Conservation (phyloP, 1,140 invertebrate species). For the Paracyclopina nana region DNA sequence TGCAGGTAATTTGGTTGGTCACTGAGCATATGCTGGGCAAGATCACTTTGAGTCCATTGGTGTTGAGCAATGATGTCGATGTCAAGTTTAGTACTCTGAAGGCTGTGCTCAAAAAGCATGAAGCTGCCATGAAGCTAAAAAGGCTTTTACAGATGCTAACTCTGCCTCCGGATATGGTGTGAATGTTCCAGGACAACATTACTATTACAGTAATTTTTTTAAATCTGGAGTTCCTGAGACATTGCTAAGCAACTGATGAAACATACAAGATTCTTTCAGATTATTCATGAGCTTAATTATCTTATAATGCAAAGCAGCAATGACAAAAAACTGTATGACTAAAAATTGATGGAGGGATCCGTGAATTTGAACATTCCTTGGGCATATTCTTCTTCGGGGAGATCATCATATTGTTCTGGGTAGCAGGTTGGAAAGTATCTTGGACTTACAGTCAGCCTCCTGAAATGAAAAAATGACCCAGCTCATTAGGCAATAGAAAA, state of each 20-base stretch:
- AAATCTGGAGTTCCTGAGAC: constrained; percentile 59
- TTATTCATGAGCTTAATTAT: too few relatives aligned
- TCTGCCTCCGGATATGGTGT: constrained; percentile 54
- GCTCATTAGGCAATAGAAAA: too few relatives aligned
- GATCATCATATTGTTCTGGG: constrained; percentile 1
- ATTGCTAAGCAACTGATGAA: constrained; percentile 27
- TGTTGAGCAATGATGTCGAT: constrained; percentile 38
- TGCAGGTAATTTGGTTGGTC: constrained; percentile 47
- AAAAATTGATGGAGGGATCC: background rate
- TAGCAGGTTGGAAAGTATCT: constrained; percentile 1
- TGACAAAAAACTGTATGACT: too few relatives aligned
- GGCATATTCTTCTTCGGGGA: background rate
- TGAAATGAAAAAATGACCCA: too few relatives aligned
- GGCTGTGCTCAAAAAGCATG: constrained; percentile 47
- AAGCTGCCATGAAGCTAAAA: constrained; percentile 40
- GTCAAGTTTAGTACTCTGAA: too few relatives aligned
- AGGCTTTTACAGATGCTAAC: constrained; percentile 68
- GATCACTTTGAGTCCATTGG: constrained; percentile 52
- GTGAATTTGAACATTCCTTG: background rate
- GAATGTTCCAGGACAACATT: constrained; percentile 75
- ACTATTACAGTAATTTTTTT: constrained; percentile 71
- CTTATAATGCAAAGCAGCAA: too few relatives aligned
- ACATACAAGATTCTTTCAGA: too few relatives aligned
- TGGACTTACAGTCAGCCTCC: background rate
- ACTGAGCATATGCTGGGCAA: constrained; percentile 83